These are phyloP conservation scores for Melikaiella ostensackeni DNA, from an alignment of 2,888 invertebrate genomes.

Conservation along the genomic window DNA sequence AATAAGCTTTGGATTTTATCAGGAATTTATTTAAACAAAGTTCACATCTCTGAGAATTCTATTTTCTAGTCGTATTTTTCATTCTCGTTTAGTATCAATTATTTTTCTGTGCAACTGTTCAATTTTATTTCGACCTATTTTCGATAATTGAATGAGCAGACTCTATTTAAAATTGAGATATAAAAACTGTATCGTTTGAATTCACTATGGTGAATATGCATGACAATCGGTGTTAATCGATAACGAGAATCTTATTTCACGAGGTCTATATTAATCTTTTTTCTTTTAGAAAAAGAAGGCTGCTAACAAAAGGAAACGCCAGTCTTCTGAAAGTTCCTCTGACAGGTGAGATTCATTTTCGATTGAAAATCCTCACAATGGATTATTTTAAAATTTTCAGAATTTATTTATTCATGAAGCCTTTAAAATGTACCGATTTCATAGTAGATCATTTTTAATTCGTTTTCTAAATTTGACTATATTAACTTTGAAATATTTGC, in stretches of 20 bases:
- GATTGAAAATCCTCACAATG: background rate
- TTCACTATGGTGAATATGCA: slow-evolving; percentile 65
- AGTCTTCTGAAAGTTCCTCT: slow-evolving; percentile 79
- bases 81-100: background rate
- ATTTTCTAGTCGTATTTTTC: background rate
- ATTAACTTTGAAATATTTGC: background rate
- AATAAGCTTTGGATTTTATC: background rate
- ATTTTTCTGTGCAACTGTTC: background rate
- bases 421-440: background rate
- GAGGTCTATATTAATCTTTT: slow-evolving; percentile 57
- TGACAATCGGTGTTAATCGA: slow-evolving; percentile 68
- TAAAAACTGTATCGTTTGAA: slow-evolving; percentile 56
- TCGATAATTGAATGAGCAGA: slow-evolving; percentile 61
- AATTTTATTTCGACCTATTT: background rate
- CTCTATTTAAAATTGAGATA: slow-evolving; percentile 52
- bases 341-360: slow-evolving; percentile 76
- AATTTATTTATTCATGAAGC: slow-evolving; percentile 13
- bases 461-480: background rate
- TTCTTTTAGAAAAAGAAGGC: slow-evolving; percentile 80
- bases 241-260: slow-evolving; percentile 43
- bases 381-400: background rate
- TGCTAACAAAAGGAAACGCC: slow-evolving; percentile 79
- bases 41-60: background rate
- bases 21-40: background rate
- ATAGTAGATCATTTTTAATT: background rate